phyloP scores from a whole-genome alignment of 2,797 vertebrate genomes.

The Clarias pachynema region DNA sequence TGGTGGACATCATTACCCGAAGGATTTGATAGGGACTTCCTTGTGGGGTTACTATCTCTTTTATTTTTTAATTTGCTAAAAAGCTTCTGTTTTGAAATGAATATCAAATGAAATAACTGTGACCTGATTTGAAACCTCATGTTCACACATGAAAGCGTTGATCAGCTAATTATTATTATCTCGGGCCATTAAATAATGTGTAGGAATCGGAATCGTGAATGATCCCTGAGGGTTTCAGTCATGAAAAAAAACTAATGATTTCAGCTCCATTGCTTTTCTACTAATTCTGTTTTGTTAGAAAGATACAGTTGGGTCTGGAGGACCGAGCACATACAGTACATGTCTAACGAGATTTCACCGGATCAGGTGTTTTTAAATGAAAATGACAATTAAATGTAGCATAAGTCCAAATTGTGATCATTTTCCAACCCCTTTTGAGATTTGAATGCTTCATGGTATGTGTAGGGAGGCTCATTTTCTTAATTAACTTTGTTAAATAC shows the following conservation, averaged over 20 bases:
- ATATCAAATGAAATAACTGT: constrained; percentile 78
- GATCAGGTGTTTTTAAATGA: neutral
- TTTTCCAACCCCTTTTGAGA: neutral
- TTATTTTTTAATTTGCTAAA: constrained; percentile 26
- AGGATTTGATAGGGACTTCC: constrained; percentile 70
- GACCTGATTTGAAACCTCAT: constrained; percentile 73
- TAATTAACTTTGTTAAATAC: neutral
- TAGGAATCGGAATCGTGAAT: constrained; percentile 59
- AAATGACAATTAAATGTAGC: neutral
- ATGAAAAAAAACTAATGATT: constrained; percentile 44
- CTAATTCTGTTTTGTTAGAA: neutral
- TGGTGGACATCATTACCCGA: constrained; percentile 55
- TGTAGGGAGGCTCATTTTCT: neutral
- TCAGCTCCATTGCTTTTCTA: neutral
- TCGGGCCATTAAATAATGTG: constrained; percentile 67
- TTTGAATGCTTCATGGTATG: neutral
- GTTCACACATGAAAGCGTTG: constrained; percentile 64
- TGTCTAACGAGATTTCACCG: neutral
- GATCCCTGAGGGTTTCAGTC: constrained; percentile 40
- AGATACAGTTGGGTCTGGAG: neutral
- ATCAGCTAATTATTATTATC: constrained; percentile 76
- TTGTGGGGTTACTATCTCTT: constrained; percentile 55
- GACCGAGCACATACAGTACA: neutral
- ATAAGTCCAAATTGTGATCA: neutral
- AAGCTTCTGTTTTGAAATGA: constrained; percentile 67